Evolutionary conservation across 2,888 invertebrate genomes (phyloP).

Genomic region (Coleophora deauratella): DNA sequence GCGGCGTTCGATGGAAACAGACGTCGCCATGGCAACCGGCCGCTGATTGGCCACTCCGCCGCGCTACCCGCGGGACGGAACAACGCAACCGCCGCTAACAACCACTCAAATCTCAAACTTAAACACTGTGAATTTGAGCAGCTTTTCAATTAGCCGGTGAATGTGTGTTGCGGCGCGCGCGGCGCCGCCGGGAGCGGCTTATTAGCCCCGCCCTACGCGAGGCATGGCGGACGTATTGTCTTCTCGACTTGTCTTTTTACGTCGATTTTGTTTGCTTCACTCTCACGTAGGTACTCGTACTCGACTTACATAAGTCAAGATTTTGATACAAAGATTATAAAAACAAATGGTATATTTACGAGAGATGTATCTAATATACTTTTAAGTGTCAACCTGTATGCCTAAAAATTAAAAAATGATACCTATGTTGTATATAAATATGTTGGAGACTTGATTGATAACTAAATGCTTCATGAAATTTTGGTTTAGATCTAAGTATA

Average conservation of each 20-base stretch:
- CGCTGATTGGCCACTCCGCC: slow-evolving; percentile 65
- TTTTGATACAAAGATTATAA: too few relatives aligned
- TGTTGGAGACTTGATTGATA: too few relatives aligned
- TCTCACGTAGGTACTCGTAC: slow-evolving; percentile 14
- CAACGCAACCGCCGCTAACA: slow-evolving; percentile 30
- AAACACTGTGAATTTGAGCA: slow-evolving; percentile 26
- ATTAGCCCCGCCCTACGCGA: slow-evolving; percentile 64
- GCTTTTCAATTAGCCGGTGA: slow-evolving; percentile 26
- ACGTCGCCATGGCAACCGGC: slow-evolving; percentile 58
- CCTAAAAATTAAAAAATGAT: too few relatives aligned
- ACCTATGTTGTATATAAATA: too few relatives aligned
- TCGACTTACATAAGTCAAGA: too few relatives aligned
- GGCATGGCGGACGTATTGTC: slow-evolving; percentile 59
- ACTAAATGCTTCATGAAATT: too few relatives aligned
- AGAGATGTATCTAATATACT: too few relatives aligned
- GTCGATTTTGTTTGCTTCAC: slow-evolving; percentile 30
- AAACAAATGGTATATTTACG: too few relatives aligned
- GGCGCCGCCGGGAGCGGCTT: slow-evolving; percentile 26
- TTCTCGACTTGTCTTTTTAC: slow-evolving; percentile 51
- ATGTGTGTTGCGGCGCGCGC: slow-evolving; percentile 22
- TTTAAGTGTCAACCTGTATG: too few relatives aligned
- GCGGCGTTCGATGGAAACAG: slow-evolving; percentile 26
- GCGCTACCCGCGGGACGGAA: slow-evolving; percentile 24
- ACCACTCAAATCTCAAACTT: slow-evolving; percentile 41
- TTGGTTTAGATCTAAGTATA: too few relatives aligned